These are phyloP conservation scores for Eubasilissa splendida DNA, from an alignment of 2,888 invertebrate genomes.

Conservation along the genomic window DNA sequence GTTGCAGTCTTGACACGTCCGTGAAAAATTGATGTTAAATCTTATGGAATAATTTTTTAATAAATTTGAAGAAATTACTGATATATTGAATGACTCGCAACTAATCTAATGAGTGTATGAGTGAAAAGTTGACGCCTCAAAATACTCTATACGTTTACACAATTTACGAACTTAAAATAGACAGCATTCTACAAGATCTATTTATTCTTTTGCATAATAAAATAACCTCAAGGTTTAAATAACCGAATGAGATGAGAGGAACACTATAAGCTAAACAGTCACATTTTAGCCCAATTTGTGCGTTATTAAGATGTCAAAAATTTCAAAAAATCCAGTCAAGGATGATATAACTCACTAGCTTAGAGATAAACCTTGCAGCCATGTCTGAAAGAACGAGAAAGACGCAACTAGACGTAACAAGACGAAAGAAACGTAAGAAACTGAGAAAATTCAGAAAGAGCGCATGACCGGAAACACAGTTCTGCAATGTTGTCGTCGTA, in stretches of 20 bases:
- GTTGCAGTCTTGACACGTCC: constrained; percentile 28
- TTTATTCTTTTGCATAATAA: constrained; percentile 46
- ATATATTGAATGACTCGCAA: background rate
- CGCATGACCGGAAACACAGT: constrained; percentile 71
- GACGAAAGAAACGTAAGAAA: too few relatives aligned
- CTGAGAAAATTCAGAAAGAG: constrained; percentile 65
- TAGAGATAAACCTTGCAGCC: constrained; percentile 73
- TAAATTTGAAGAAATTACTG: background rate
- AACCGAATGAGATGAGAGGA: background rate
- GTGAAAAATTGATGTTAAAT: constrained; percentile 1
- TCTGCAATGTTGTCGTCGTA: constrained; percentile 14
- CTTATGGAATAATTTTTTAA: background rate
- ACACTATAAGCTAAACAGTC: background rate
- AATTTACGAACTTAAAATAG: constrained; percentile 48
- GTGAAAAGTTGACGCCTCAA: background rate
- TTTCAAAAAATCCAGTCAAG: constrained; percentile 14
- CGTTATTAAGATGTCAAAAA: background rate
- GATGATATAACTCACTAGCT: constrained; percentile 65
- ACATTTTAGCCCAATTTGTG: background rate
- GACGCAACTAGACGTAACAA: constrained; percentile 65
- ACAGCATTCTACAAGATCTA: constrained; percentile 41
- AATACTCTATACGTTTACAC: constrained; percentile 17
- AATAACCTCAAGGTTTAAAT: constrained; percentile 24
- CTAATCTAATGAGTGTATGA: background rate
- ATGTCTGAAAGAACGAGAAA: constrained; percentile 66